Conservation (phyloP, 1,140 invertebrate genomes). For the Fopius arisanus region DNA sequence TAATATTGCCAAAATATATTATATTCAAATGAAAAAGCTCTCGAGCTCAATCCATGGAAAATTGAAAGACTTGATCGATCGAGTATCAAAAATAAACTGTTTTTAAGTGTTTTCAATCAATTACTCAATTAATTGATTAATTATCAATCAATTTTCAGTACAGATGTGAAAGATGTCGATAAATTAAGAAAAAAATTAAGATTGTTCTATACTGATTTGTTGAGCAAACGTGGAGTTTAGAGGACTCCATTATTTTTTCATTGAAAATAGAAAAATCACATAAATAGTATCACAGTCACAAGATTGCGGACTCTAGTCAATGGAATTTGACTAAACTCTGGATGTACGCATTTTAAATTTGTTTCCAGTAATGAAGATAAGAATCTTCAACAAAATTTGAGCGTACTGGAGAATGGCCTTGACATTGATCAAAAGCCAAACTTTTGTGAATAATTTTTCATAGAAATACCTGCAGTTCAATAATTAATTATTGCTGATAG, state of each 20-base stretch:
- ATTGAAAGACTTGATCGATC: background rate
- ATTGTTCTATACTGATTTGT: background rate
- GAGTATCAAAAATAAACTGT: background rate
- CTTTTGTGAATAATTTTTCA: background rate
- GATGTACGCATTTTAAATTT: background rate
- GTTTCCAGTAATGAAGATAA: too few relatives aligned
- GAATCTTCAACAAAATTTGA: background rate
- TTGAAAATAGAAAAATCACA: background rate
- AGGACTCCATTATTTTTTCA: background rate
- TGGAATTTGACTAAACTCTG: background rate
- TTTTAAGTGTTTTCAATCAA: background rate
- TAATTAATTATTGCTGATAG: slow-evolving; percentile 2
- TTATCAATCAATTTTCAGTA: background rate
- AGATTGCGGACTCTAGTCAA: background rate
- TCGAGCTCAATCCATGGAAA: background rate
- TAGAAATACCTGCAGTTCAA: slow-evolving; percentile 12
- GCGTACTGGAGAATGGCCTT: background rate
- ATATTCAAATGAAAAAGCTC: background rate
- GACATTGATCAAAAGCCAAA: background rate
- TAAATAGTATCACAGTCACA: slow-evolving; percentile 24
- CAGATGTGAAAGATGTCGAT: background rate
- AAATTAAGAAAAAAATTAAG: background rate
- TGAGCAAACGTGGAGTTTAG: background rate
- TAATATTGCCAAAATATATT: background rate
- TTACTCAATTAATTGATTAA: background rate